phyloP scores from a whole-genome alignment of 2,888 invertebrate genomes.

The Trisateles emortualis region DNA sequence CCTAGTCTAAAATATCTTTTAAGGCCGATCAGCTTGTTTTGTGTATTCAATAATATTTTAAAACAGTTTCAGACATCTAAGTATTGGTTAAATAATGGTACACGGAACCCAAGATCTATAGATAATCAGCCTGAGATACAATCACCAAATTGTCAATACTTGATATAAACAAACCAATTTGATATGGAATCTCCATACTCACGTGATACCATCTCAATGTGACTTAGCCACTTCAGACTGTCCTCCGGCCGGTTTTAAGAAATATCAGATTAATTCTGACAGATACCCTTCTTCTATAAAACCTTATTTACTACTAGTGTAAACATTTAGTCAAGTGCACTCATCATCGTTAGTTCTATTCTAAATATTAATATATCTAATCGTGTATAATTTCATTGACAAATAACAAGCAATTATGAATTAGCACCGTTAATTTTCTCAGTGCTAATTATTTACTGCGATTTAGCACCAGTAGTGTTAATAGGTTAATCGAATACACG shows the following conservation, averaged over 20 bases:
- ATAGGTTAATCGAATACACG: conserved; percentile 21
- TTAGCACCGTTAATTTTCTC: conserved; percentile 36
- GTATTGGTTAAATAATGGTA: background rate
- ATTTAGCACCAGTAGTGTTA: conserved; percentile 31
- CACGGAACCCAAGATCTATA: background rate
- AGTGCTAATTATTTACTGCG: conserved; percentile 35
- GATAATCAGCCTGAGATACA: background rate
- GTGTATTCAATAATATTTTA: no score
- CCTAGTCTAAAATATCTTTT: no score
- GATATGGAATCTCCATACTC: conserved; percentile 28
- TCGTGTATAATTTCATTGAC: conserved; percentile 16
- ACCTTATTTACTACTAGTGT: conserved; percentile 14
- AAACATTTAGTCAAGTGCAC: conserved; percentile 11
- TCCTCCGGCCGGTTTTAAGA: conserved; percentile 37
- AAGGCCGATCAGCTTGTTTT: no score
- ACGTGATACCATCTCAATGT: conserved; percentile 43
- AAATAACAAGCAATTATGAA: conserved; percentile 35
- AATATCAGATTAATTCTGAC: conserved; percentile 41
- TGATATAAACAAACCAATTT: conserved; percentile 23
- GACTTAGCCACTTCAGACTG: conserved; percentile 50
- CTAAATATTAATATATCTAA: conserved; percentile 17
- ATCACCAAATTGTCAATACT: background rate
- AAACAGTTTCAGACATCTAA: background rate
- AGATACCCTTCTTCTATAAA: conserved; percentile 19
- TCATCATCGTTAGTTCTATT: conserved; percentile 8